These are phyloP conservation scores for Cantharis rufa DNA, from an alignment of 2,888 invertebrate species.

Conservation along the genomic window DNA sequence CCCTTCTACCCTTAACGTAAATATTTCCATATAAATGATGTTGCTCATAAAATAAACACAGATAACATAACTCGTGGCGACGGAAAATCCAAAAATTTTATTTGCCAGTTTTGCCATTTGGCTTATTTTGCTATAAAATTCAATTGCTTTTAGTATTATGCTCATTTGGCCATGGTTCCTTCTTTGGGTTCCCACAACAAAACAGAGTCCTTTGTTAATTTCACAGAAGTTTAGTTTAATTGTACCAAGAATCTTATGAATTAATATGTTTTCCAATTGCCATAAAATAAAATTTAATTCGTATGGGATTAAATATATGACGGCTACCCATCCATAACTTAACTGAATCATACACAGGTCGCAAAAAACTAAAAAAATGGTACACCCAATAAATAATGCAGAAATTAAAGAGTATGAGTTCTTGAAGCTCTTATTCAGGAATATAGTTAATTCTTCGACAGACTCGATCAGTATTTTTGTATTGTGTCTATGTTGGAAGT, in stretches of 20 bases:
- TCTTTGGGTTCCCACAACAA: background rate
- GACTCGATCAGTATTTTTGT: background rate
- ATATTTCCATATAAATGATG: background rate
- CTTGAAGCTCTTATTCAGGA: background rate
- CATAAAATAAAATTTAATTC: background rate
- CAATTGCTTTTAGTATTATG: background rate
- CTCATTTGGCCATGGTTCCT: background rate
- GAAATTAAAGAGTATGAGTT: background rate
- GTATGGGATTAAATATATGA: background rate
- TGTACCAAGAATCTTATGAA: background rate
- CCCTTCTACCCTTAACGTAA: background rate
- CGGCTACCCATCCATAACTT: background rate
- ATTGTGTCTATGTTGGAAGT: background rate
- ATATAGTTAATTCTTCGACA: background rate
- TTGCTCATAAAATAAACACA: background rate
- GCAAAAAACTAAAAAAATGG: background rate
- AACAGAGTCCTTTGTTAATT: background rate
- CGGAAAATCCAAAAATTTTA: background rate
- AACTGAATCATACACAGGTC: background rate
- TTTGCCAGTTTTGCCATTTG: background rate
- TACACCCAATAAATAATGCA: background rate
- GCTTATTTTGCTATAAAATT: background rate
- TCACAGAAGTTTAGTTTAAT: background rate
- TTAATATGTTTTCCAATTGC: background rate
- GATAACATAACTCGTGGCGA: background rate